Evolutionary conservation across 2,113 vertebrate genomes (phyloP).

Genomic region (Thalassarche chlororhynchos): DNA sequence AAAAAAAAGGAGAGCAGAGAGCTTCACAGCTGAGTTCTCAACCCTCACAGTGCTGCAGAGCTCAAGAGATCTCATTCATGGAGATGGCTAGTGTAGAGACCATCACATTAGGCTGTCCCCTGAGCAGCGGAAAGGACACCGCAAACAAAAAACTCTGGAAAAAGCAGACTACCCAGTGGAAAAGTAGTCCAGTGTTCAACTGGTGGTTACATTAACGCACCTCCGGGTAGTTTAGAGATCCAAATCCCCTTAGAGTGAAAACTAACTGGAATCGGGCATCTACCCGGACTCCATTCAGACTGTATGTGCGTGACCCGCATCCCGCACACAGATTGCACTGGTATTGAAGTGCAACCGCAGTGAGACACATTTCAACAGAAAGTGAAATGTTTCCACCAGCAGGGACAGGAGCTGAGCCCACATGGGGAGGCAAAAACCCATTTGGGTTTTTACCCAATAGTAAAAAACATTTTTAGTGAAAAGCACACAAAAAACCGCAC

Average conservation of each 20-base stretch:
- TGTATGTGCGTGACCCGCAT: accelerated
- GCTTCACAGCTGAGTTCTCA: neutral
- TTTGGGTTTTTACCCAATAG: neutral
- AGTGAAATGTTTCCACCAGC: neutral
- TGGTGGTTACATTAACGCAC: neutral
- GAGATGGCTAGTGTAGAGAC: neutral
- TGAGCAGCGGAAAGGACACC: accelerated
- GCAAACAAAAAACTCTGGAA: neutral
- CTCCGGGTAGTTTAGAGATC: neutral
- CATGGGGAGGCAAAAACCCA: neutral
- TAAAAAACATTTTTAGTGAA: neutral
- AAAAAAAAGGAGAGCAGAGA: neutral
- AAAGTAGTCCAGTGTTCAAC: neutral
- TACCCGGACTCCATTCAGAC: too few relatives aligned
- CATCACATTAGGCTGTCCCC: neutral
- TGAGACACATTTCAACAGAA: neutral
- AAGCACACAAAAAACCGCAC: accelerated
- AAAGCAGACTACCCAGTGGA: neutral
- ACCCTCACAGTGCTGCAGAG: accelerated
- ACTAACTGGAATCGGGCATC: neutral
- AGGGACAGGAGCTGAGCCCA: neutral
- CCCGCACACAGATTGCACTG: neutral
- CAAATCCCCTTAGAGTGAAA: neutral
- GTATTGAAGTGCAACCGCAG: neutral
- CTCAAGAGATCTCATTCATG: accelerated